Evolutionary conservation across 2,888 invertebrate genomes (phyloP), one percentile per base, ranked within the genome.

Genomic region (Leptarthrus brevirostris): DNA sequence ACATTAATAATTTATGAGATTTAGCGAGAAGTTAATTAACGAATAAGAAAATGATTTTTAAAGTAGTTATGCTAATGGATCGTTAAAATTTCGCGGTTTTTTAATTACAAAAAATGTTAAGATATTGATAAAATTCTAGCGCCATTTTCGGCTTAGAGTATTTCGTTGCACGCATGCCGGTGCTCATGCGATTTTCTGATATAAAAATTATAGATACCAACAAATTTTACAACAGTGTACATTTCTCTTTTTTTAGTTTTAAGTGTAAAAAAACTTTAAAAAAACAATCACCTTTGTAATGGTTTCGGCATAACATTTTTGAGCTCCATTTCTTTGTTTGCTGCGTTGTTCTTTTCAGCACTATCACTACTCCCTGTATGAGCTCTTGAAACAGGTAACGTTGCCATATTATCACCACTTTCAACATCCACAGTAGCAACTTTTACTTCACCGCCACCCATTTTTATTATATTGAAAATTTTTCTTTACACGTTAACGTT

Each of bases 341-440:
- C 91, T 75, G 90, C 90, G 84, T 93, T 92, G 84, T 93, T 92
- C 86, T 92, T 93, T 86, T 93, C 93, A 73, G 92, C 92, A 79
- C 90, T 91, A 78, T 90, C 90, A 81, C 89, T 88, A 82, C 91
- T 92, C 79, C 91, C 90, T 77, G 86, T 86, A 82, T 88, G 87
- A 53, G 91, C 90, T 82, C 93, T 90, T 77, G 93, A 93, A 75
- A 94, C 94, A 79, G 94, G 94, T 85, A 94, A 88, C 52, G 94
- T 94, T 85, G 94, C 94, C 91, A 94, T 94, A 83, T 94, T 94
- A 89, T 94, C 93, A 80, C 92, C 91, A 78, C 92, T 89, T 86
- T 94, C 94, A 81, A 93, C 89, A 86, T 94, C 94, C 80, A 95
- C 95, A 75, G 94, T 94, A 80, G 94, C 92, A 85, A 94, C 93